phyloP scores from a whole-genome alignment of 2,113 vertebrate genomes.

The Forbesichthys papilliferus region DNA sequence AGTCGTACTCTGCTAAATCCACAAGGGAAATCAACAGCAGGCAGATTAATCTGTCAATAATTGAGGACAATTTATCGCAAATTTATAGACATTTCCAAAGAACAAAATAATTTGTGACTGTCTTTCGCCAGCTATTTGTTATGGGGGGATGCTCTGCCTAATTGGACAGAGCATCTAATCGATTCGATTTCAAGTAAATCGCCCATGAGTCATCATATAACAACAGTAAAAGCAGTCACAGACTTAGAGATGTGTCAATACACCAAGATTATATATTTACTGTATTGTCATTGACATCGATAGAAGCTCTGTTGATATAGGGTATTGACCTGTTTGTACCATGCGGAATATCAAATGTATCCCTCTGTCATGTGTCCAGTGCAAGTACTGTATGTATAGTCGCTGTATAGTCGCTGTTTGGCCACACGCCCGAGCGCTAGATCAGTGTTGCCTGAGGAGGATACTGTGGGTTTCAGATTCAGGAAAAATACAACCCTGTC shows the following conservation, averaged over 20 bases:
- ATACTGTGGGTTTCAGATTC: slow-evolving; percentile 47
- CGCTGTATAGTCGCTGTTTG: slow-evolving; percentile 19
- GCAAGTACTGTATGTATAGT: neutral
- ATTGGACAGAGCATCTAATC: slow-evolving; percentile 64
- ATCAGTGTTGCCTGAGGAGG: slow-evolving; percentile 35
- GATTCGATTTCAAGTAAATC: slow-evolving; percentile 53
- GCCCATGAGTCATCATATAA: slow-evolving; percentile 61
- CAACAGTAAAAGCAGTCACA: slow-evolving; percentile 41
- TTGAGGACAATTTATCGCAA: slow-evolving; percentile 60
- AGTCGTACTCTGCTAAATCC: slow-evolving; percentile 27
- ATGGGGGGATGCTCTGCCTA: slow-evolving; percentile 37
- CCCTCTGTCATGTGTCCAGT: slow-evolving; percentile 20
- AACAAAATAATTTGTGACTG: slow-evolving; percentile 53
- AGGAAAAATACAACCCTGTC: slow-evolving; percentile 34
- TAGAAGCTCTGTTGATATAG: slow-evolving; percentile 44
- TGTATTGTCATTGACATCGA: slow-evolving; percentile 53
- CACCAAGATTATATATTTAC: slow-evolving; percentile 58
- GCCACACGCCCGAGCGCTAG: slow-evolving; percentile 16
- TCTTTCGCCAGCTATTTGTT: slow-evolving; percentile 55
- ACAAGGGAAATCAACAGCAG: slow-evolving; percentile 60
- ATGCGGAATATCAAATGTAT: slow-evolving; percentile 46
- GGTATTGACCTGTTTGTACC: slow-evolving; percentile 48
- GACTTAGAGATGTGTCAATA: slow-evolving; percentile 62
- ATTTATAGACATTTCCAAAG: slow-evolving; percentile 44
- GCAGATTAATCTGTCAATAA: slow-evolving; percentile 63